phyloP scores from a whole-genome alignment of 2,113 vertebrate species.

The Sturnus vulgaris region DNA sequence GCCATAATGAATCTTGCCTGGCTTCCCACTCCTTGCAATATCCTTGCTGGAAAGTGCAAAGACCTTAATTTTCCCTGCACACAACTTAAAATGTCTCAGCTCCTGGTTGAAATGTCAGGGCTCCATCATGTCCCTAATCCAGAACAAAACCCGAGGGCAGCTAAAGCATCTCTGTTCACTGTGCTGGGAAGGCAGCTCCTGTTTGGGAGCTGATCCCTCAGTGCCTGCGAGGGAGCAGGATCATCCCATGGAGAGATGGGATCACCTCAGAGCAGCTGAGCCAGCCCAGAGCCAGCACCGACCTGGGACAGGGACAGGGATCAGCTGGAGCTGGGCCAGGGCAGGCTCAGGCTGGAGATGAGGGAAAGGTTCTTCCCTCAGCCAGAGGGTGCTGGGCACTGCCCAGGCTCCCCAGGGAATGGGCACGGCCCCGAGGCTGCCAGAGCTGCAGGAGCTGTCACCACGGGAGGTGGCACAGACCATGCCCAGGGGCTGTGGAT shows the following conservation, averaged over 20 bases:
- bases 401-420: neutral
- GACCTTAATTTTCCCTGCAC: neutral
- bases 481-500: neutral
- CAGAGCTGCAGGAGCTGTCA: neutral
- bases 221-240: neutral
- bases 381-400: neutral
- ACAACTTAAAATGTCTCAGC: neutral
- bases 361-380: neutral
- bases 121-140: neutral
- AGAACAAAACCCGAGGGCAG: neutral
- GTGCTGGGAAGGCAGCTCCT: neutral
- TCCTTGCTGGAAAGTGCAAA: neutral
- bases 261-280: neutral
- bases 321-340: neutral
- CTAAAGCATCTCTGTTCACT: neutral
- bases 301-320: neutral
- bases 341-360: neutral
- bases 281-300: neutral
- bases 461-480: no score
- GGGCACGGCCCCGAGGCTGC: neutral
- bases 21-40: neutral
- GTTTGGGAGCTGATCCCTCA: neutral
- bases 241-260: accelerated
- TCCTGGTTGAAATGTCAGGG: neutral
- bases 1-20: neutral